Evolutionary conservation across 2,888 invertebrate genomes (phyloP).

Genomic region (Diarsia brunnea): DNA sequence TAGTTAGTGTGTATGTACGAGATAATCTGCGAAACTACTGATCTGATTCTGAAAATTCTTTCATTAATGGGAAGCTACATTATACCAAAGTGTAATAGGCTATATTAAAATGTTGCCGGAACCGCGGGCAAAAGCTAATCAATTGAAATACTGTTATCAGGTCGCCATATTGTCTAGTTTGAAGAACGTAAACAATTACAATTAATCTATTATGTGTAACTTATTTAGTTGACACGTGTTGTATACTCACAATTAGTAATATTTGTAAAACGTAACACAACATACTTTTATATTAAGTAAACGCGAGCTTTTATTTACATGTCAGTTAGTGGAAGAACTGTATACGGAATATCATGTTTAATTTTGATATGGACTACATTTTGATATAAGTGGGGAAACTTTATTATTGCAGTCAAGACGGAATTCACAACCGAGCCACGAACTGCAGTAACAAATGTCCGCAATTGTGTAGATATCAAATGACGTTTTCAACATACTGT

Average conservation of each 20-base stretch:
- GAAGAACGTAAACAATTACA: slow-evolving; percentile 31
- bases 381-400: too few species aligned
- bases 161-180: slow-evolving; percentile 52
- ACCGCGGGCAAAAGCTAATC: not conserved
- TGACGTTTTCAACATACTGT: too few species aligned
- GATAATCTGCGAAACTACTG: not conserved
- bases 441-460: too few species aligned
- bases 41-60: not conserved
- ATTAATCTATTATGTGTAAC: slow-evolving; percentile 12
- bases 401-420: too few species aligned
- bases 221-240: slow-evolving; percentile 15
- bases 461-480: too few species aligned
- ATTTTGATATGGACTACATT: too few species aligned
- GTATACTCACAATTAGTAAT: not conserved
- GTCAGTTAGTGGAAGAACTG: not conserved
- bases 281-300: slow-evolving; percentile 19
- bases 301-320: not conserved
- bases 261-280: slow-evolving; percentile 5
- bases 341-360: not conserved
- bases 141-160: slow-evolving; percentile 36
- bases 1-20: not conserved
- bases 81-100: not conserved
- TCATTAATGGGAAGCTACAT: not conserved
- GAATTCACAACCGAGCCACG: too few species aligned
- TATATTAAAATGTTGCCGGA: not conserved